A percentile compares a stretch with the other conserved stretches of the same genome.
Conservation (phyloP, 1,140 invertebrate genomes). For the Ceratina calcarata region DNA sequence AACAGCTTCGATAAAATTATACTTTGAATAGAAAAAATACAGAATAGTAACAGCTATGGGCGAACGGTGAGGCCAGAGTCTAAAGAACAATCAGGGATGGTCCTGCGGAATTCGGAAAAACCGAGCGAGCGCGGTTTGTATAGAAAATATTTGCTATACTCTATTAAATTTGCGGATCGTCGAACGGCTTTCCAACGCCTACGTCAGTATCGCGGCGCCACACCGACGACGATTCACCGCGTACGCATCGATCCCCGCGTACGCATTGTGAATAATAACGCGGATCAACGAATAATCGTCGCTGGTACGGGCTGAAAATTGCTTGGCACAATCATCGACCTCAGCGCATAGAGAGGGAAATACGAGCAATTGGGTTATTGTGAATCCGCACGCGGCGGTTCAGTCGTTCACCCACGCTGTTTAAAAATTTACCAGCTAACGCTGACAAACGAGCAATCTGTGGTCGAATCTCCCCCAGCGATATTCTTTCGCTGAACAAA, state of each 20-base stretch:
- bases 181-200: slow-evolving; percentile 18
- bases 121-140: neutral
- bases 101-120: no score
- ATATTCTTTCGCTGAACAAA: neutral
- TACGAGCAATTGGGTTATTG: slow-evolving; percentile 5
- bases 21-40: no score
- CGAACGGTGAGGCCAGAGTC: no score
- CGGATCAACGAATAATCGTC: slow-evolving; percentile 36
- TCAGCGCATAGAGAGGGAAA: neutral
- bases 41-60: no score
- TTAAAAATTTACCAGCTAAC: slow-evolving; percentile 12
- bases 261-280: slow-evolving; percentile 21
- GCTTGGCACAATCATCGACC: slow-evolving; percentile 2
- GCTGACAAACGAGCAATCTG: neutral
- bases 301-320: slow-evolving; percentile 27
- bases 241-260: no score
- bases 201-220: slow-evolving; percentile 50
- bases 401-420: neutral
- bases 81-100: no score
- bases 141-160: slow-evolving; percentile 26
- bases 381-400: neutral
- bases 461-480: neutral
- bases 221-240: neutral
- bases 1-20: no score
- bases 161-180: slow-evolving; percentile 2